These are phyloP conservation scores for Drosophila obscura DNA, from an alignment of 1,140 invertebrate species.

Conservation along the genomic window DNA sequence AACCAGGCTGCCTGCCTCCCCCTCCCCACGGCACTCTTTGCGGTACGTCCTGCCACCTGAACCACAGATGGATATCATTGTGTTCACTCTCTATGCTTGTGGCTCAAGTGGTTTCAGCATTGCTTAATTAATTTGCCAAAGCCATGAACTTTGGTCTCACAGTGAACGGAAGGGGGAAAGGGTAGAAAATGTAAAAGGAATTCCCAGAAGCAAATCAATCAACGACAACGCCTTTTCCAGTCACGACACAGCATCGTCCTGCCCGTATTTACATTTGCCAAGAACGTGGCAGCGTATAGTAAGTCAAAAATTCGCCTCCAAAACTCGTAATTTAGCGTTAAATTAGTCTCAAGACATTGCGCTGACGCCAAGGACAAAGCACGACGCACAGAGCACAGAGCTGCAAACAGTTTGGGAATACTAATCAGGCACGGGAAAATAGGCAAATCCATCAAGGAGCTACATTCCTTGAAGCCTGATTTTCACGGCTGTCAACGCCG, in stretches of 20 bases:
- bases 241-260: not conserved
- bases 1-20: conserved; percentile 6
- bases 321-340: conserved; percentile 64
- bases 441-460: conserved; percentile 42
- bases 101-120: conserved; percentile 41
- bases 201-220: conserved; percentile 57
- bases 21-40: not conserved
- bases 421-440: conserved; percentile 27
- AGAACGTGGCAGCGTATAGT: not conserved
- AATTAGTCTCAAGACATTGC: conserved; percentile 42
- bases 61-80: conserved; percentile 20
- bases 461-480: conserved; percentile 15
- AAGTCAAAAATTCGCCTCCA: conserved; percentile 53
- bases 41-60: not conserved
- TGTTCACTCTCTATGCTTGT: conserved; percentile 12
- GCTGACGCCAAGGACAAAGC: conserved; percentile 1
- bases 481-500: conserved; percentile 29
- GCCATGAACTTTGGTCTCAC: conserved; percentile 39
- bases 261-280: not conserved
- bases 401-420: conserved; percentile 12
- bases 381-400: not conserved
- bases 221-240: conserved; percentile 21
- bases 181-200: not conserved
- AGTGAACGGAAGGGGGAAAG: conserved; percentile 7
- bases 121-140: conserved; percentile 69